A percentile compares a stretch with the other conserved stretches of the same genome.
phyloP scores from a whole-genome alignment of 2,888 invertebrate genomes.

The Isotomurus palustris region DNA sequence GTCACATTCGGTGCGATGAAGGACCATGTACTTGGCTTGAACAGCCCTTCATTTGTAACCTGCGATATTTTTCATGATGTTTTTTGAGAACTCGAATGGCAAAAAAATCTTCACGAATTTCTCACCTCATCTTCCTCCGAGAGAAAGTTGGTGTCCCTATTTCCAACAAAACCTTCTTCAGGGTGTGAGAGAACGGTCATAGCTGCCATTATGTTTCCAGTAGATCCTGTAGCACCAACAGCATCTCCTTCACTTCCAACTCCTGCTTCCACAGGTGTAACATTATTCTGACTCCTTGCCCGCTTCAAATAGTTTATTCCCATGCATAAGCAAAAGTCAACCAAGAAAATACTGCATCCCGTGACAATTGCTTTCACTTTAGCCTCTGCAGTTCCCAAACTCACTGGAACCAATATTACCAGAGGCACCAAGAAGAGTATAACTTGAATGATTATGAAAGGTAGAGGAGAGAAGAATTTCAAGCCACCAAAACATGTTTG shows the following conservation, averaged over 20 bases:
- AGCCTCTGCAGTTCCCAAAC: constrained; percentile 13
- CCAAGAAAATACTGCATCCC: constrained; percentile 27
- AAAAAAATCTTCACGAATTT: background rate
- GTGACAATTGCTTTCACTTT: constrained; percentile 19
- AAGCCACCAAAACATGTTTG: constrained; percentile 42
- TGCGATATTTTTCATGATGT: constrained; percentile 7
- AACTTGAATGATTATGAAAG: constrained; percentile 28
- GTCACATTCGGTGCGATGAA: constrained; percentile 40
- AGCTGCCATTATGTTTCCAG: constrained; percentile 3
- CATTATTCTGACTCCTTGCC: constrained; percentile 12
- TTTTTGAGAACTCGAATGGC: background rate
- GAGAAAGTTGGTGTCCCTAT: constrained; percentile 26
- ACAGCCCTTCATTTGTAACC: constrained; percentile 36
- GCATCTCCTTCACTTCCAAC: background rate
- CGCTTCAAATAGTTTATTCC: constrained; percentile 33
- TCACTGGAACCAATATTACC: constrained; percentile 23
- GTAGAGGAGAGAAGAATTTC: constrained; percentile 24
- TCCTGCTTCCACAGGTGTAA: background rate
- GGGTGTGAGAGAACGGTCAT: constrained; percentile 16
- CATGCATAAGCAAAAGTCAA: constrained; percentile 32
- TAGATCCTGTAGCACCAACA: background rate
- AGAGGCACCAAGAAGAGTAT: constrained; percentile 35
- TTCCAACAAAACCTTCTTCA: no score
- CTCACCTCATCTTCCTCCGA: constrained; percentile 39
- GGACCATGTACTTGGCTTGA: constrained; percentile 39